Evolutionary conservation across 2,888 invertebrate species (phyloP).

Genomic region (Noctua janthina): DNA sequence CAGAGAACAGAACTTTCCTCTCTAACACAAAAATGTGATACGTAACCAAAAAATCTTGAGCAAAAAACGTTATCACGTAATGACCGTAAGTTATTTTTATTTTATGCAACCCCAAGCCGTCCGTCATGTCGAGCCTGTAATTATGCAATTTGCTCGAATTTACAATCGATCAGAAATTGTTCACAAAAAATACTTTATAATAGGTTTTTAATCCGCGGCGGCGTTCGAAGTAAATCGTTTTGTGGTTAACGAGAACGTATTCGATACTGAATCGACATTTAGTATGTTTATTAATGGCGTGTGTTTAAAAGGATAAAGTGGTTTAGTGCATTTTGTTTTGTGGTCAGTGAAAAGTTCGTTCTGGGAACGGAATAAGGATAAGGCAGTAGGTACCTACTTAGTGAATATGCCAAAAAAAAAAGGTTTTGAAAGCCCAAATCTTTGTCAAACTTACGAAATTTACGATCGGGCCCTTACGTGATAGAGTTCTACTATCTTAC

Average conservation of each 20-base stretch:
- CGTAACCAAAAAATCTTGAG: constrained; percentile 24
- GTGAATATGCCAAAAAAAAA: neutral
- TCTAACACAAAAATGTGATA: constrained; percentile 9
- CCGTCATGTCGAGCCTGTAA: constrained; percentile 67
- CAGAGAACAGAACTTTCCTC: neutral
- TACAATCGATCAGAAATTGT: constrained; percentile 72
- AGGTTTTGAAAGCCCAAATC: neutral
- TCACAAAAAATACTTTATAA: constrained; percentile 76
- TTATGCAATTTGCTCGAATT: constrained; percentile 77
- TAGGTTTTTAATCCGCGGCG: constrained; percentile 76
- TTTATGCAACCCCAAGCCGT: constrained; percentile 61
- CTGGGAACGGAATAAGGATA: neutral
- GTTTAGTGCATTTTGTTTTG: neutral
- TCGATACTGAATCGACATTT: constrained; percentile 50
- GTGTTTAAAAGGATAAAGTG: neutral
- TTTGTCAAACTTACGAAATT: too few relatives aligned
- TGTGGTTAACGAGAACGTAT: constrained; percentile 42
- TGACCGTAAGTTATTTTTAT: constrained; percentile 54
- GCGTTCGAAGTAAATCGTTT: constrained; percentile 50
- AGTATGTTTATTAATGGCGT: neutral
- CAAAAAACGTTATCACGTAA: constrained; percentile 57
- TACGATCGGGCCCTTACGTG: too few relatives aligned
- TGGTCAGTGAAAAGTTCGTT: neutral
- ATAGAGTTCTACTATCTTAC: too few relatives aligned
- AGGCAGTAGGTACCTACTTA: neutral